Conservation (phyloP, 2,797 vertebrate species). For the Notolepis coatsorum region DNA sequence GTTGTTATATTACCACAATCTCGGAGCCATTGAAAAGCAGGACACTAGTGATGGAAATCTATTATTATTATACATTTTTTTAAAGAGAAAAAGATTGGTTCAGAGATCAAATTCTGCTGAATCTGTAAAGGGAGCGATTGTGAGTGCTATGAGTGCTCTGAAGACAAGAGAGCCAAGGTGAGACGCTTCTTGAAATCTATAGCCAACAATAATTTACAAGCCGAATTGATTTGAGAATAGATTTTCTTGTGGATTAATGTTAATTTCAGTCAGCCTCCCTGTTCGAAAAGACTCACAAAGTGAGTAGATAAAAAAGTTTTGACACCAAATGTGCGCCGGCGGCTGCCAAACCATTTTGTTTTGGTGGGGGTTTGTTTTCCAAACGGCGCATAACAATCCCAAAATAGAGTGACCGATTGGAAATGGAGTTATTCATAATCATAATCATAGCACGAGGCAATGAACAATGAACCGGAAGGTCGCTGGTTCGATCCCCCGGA, state of each 20-base stretch:
- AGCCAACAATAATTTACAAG: constrained; percentile 1
- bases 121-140: background rate
- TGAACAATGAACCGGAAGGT: too few relatives aligned
- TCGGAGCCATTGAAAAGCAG: too few relatives aligned
- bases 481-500: too few relatives aligned
- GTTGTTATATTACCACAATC: too few relatives aligned
- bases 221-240: background rate
- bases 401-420: background rate
- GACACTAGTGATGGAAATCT: too few relatives aligned
- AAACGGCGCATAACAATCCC: background rate
- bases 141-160: background rate
- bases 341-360: background rate
- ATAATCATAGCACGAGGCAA: too few relatives aligned
- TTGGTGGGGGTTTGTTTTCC: background rate
- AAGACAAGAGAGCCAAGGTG: background rate
- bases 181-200: background rate
- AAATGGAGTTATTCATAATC: background rate
- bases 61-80: too few relatives aligned
- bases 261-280: background rate
- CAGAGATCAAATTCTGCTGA: too few relatives aligned
- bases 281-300: background rate
- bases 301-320: background rate
- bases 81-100: too few relatives aligned
- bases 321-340: background rate
- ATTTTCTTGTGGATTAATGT: background rate